Percentiles rank a stretch among this genome's conserved stretches.
phyloP scores from a whole-genome alignment of 2,113 vertebrate genomes.

The Cebidichthys violaceus region DNA sequence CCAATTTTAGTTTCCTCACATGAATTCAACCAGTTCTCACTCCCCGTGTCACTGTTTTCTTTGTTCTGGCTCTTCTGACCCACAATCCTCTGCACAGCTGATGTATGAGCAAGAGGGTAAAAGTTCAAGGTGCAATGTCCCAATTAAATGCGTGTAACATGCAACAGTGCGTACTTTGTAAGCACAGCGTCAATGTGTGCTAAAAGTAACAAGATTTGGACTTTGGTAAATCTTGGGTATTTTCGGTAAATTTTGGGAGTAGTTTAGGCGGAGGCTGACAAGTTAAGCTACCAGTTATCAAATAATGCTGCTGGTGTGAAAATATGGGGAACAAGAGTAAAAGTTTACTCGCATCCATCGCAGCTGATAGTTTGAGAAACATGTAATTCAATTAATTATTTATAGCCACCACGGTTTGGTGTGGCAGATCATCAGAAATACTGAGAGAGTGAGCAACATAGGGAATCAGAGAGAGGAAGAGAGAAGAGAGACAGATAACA shows the following conservation, averaged over 20 bases:
- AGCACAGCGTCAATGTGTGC: no score
- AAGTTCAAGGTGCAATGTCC: no score
- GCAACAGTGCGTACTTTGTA: no score
- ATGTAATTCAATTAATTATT: slow-evolving; percentile 50
- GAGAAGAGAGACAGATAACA: slow-evolving; percentile 39
- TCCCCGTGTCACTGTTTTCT: no score
- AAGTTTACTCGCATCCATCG: no score
- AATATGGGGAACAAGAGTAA: not conserved
- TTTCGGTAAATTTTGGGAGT: not conserved
- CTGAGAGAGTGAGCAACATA: slow-evolving; percentile 16
- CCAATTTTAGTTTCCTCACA: no score
- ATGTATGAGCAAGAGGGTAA: no score
- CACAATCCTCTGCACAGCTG: no score
- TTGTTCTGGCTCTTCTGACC: no score
- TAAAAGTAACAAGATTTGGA: no score
- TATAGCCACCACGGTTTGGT: not conserved
- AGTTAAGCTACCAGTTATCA: not conserved
- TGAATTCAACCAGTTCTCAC: no score
- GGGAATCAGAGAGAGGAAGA: slow-evolving; percentile 1
- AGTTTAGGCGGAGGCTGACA: not conserved
- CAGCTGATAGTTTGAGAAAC: slow-evolving; percentile 37
- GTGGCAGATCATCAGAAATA: slow-evolving; percentile 45
- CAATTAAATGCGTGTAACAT: no score
- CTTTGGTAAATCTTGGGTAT: not conserved
- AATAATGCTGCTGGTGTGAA: not conserved